Base-by-base conservation (phyloP, 2,797 vertebrate species). In the Zonotrichia albicollis region DNA sequence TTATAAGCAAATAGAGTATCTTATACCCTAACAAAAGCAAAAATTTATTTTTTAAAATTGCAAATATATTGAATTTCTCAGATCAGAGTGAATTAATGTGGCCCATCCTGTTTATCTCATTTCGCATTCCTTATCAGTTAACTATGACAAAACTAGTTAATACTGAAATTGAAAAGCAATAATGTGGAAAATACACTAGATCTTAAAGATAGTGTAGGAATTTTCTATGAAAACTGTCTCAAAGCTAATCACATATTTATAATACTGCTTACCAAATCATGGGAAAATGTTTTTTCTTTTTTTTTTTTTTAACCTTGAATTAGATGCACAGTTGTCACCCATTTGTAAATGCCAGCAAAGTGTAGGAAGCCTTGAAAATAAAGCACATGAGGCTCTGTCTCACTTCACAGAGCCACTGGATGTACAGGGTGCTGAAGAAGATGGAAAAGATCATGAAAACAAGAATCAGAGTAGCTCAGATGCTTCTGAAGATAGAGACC, bases 401-500 rank as follows among this genome's bases (percentile, higher is more conserved):
- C 54, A 75, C 38, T 98, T 96, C 96, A 93, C 40, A 92, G 97
- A 83, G 94, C 93, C 43, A 94, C 89, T 89, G 96, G 97, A 96
- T 81, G 68, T 89, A 53, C 96, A 95, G 12, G 90, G 91, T 87
- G 96, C 94, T 80, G 97, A 98, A 72, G 97, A 98, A 88, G 97
- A 97, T 51, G 96, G 98, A 73, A 96, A 96, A 83, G 95, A 96
- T 60, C 50, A 90, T 57, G 93, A 54, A 89, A 95, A 86, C 23
- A 97, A 98, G 85, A 98, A 98, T 61, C 94, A 92, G 78, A 95
- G 94, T 53, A 97, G 93, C 64, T 92, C 89, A 67, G 95, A 96
- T 55, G 57, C 87, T 73, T 89, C 93, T 67, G 91, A 97, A 95
- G 89, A 96, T 51, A 96, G 89, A 74, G 94, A 95, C 76, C 60